A percentile compares a stretch with the other conserved stretches of the same genome.
Conservation (phyloP, 2,888 invertebrate genomes). For the Agapostemon virescens region DNA sequence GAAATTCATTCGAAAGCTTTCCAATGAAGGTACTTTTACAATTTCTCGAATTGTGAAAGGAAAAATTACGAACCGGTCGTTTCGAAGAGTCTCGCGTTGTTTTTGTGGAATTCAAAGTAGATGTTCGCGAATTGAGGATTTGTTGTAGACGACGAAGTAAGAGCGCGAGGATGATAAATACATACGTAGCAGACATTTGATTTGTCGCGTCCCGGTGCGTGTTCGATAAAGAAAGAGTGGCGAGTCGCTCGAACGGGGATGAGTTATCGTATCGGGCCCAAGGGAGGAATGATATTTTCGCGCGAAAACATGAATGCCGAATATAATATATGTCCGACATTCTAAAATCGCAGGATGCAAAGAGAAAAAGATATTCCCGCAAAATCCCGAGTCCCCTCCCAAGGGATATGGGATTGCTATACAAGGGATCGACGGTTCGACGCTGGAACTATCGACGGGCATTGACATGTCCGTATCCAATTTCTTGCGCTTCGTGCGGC, state of each 20-base stretch:
- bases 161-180: constrained; percentile 28
- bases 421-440: constrained; percentile 62
- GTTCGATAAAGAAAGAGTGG: constrained; percentile 24
- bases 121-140: background rate
- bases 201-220: constrained; percentile 40
- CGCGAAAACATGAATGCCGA: constrained; percentile 66
- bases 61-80: no score
- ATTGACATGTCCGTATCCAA: constrained; percentile 35
- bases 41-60: no score
- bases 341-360: constrained; percentile 60
- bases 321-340: constrained; percentile 62
- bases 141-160: background rate
- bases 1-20: no score
- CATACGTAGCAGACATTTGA: constrained; percentile 43
- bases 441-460: constrained; percentile 47
- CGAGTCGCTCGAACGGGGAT: constrained; percentile 38
- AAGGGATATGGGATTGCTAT: constrained; percentile 56
- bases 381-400: constrained; percentile 58
- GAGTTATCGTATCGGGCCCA: constrained; percentile 69
- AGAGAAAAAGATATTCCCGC: constrained; percentile 53
- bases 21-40: no score
- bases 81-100: no score
- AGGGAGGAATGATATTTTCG: constrained; percentile 67
- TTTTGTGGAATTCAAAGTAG: background rate
- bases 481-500: constrained; percentile 35